Base-by-base conservation (phyloP, 2,113 vertebrate genomes). In the Ranitomeya imitator region DNA sequence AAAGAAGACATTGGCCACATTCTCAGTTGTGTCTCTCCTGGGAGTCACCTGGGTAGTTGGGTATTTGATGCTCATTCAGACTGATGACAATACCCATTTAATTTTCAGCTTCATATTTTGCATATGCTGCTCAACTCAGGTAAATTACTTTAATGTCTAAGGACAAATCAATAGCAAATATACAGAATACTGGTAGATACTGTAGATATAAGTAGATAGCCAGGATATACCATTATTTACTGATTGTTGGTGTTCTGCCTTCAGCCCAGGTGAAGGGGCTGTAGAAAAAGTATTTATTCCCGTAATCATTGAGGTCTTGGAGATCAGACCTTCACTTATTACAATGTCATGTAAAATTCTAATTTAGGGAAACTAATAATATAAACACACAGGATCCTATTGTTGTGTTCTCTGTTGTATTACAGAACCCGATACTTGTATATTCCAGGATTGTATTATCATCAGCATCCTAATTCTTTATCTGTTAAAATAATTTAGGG, bases 31-130 rank as follows among this genome's bases (percentile, higher is more conserved):
- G 15, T 9, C 57, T 10, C 88, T 63, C 60, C 86, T 87, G 12
- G 23, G 6, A 4, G 19, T 77, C 51, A 23, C 88, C 85, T 7
- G 73, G 11, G 67, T 67, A 52, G 59, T 45, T 89, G 16, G 79
- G 8, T 90, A 88, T 82, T 31, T 89, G 89, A 65, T n/a, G 85
- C 63, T 86, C 54, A 86, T 83, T 52, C 73, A 76, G 85, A 37
- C 18, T 51, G 7, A 37, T 67, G 4, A 65, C 14, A 54, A 76
- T 82, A 88, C 85, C 10, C 71, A 82, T 55, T 83, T 88, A 45
- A 87, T 59, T 85, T 37, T 74, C 63, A 84, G 82, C 51, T 84
- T 71, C n/a, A 71, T 84, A 13, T 84, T 71, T 7, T 84, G 82
- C 82, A 5, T 84, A 23, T 84, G 82, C 37, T 65, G 63, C n/a